A percentile compares a stretch with the other conserved stretches of the same genome.
Conservation (phyloP, 2,113 vertebrate genomes). For the Gila orcuttii region DNA sequence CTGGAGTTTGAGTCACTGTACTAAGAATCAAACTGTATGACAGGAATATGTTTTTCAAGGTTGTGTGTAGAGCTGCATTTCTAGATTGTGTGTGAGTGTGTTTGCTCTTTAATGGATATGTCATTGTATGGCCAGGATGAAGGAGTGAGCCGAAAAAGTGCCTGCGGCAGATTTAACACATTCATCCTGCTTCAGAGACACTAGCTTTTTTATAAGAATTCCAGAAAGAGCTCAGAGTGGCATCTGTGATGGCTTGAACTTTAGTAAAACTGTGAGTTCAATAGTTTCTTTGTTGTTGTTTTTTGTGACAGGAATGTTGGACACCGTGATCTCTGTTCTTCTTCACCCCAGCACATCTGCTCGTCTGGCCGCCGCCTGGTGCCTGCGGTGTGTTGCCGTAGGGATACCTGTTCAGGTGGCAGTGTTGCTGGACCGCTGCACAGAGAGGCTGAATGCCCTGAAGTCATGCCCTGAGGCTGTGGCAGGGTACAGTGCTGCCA, state of each 20-base stretch:
- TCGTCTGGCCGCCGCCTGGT: constrained; percentile 88
- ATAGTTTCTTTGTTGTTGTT: constrained; percentile 14
- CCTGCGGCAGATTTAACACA: neutral
- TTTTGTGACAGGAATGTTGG: constrained; percentile 81
- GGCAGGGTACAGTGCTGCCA: constrained; percentile 88
- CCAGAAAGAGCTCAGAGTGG: neutral
- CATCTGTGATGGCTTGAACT: neutral
- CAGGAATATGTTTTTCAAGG: neutral
- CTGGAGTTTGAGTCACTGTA: neutral
- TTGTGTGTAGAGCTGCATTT: neutral
- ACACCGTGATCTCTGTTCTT: constrained; percentile 82
- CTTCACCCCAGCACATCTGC: constrained; percentile 82
- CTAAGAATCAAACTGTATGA: neutral
- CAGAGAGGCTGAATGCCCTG: constrained; percentile 79
- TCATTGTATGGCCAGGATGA: constrained; percentile 7
- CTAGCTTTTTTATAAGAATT: neutral
- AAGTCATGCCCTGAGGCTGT: constrained; percentile 89
- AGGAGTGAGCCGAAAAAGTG: neutral
- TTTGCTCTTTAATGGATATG: constrained; percentile 15
- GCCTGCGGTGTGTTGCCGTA: constrained; percentile 83
- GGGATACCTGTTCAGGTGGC: constrained; percentile 83
- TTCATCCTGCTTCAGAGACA: neutral
- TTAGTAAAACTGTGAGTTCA: constrained; percentile 8
- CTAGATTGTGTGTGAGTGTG: neutral
- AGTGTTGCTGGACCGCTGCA: constrained; percentile 84